phyloP scores from a whole-genome alignment of 2,113 vertebrate species.

The Prietella phreatophila region DNA sequence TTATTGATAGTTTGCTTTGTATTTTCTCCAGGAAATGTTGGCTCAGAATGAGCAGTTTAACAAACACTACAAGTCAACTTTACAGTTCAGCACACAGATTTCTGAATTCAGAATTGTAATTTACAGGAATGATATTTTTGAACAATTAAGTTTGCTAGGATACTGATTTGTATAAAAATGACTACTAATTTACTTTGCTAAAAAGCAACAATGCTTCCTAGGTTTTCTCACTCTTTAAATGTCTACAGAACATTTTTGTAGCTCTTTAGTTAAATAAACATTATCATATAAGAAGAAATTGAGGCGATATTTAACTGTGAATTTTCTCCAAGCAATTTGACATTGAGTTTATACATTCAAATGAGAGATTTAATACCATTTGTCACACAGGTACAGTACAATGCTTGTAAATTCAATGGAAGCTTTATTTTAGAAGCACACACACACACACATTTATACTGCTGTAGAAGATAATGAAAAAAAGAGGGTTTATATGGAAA shows the following conservation, averaged over 20 bases:
- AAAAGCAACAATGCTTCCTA: background rate
- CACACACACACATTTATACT: background rate
- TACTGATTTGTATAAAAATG: background rate
- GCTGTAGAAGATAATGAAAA: background rate
- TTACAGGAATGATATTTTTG: background rate
- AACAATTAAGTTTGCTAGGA: background rate
- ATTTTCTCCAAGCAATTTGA: background rate
- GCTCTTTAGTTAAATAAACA: background rate
- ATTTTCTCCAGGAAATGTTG: background rate
- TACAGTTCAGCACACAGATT: constrained; percentile 59
- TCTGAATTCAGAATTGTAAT: constrained; percentile 1
- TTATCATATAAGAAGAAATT: background rate
- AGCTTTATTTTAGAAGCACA: background rate
- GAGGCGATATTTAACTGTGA: background rate
- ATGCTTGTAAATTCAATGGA: background rate
- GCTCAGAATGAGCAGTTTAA: constrained; percentile 56
- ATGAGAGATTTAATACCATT: background rate
- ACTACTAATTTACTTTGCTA: background rate
- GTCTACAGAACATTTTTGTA: background rate
- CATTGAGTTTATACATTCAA: background rate
- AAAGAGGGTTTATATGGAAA: background rate
- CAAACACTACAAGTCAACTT: constrained; percentile 59
- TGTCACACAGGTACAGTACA: background rate
- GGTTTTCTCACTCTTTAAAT: background rate
- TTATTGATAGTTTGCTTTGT: background rate